Evolutionary conservation across 2,113 vertebrate genomes (phyloP).

Genomic region (Oreochromis spilurus): DNA sequence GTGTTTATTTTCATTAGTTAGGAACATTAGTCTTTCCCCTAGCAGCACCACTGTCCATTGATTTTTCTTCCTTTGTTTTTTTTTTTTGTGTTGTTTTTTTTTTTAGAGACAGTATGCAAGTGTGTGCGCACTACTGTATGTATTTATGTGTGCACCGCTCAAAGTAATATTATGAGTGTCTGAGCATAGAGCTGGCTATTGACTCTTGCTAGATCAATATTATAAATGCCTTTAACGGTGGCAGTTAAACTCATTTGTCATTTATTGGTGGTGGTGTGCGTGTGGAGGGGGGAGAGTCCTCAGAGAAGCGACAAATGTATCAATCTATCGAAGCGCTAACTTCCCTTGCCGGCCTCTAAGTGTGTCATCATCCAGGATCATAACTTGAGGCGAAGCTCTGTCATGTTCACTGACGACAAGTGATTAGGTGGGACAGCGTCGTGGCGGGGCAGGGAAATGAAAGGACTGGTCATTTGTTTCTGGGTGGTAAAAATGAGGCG

Average conservation of each 20-base stretch:
- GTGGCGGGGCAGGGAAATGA: constrained; percentile 13
- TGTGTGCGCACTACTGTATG: constrained; percentile 14
- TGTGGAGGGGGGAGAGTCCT: constrained; percentile 27
- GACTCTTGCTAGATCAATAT: constrained; percentile 85
- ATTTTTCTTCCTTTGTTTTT: constrained; percentile 59
- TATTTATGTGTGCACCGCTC: constrained; percentile 64
- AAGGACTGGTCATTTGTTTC: constrained; percentile 60
- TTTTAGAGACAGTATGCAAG: constrained; percentile 18
- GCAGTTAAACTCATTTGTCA: constrained; percentile 85
- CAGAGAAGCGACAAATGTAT: constrained; percentile 82
- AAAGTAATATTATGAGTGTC: constrained; percentile 90
- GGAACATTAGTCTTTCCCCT: constrained; percentile 85
- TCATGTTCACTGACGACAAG: constrained; percentile 50
- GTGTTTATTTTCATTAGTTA: constrained; percentile 86
- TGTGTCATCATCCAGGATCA: constrained; percentile 62
- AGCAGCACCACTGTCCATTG: constrained; percentile 82
- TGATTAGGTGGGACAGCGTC: constrained; percentile 39
- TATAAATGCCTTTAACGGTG: constrained; percentile 78
- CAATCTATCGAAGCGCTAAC: constrained; percentile 50
- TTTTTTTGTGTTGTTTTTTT: not conserved
- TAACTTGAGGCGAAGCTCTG: constrained; percentile 61
- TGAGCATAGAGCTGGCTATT: constrained; percentile 81
- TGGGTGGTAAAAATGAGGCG: constrained; percentile 34
- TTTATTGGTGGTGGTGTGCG: constrained; percentile 64
- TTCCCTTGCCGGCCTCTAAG: constrained; percentile 48